Conservation (phyloP, 2,797 vertebrate genomes). For the Crocidura indochinensis region DNA sequence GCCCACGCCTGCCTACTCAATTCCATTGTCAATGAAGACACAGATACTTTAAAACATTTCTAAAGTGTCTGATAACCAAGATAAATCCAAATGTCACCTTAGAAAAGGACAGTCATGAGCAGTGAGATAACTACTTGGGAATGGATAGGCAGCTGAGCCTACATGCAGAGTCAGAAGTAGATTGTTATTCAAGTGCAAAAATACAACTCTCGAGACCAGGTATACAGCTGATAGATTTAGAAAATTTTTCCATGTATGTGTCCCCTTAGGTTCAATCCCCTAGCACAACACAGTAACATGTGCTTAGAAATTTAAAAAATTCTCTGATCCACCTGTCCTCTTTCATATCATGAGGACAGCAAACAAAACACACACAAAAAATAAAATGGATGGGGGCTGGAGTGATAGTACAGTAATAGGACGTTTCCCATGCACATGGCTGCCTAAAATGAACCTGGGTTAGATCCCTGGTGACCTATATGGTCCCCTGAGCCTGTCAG, state of each 20-base stretch:
- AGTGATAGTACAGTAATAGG: no score
- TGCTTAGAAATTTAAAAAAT: background rate
- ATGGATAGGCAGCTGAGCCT: slow-evolving; percentile 17
- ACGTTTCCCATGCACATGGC: no score
- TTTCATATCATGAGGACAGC: slow-evolving; percentile 57
- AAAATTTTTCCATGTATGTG: no score
- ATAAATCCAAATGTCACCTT: slow-evolving; percentile 67
- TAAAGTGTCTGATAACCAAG: slow-evolving; percentile 70
- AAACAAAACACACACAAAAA: slow-evolving; percentile 50
- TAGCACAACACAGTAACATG: no score
- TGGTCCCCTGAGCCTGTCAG: no score
- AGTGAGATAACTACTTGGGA: slow-evolving; percentile 69
- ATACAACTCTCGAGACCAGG: background rate
- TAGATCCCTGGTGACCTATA: no score
- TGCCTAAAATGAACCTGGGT: no score
- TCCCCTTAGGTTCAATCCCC: no score
- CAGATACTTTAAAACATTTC: slow-evolving; percentile 73
- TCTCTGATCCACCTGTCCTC: slow-evolving; percentile 39
- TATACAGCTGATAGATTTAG: no score
- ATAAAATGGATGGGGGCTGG: no score
- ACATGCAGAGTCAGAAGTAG: slow-evolving; percentile 54
- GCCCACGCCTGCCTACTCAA: slow-evolving; percentile 75
- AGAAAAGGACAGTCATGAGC: slow-evolving; percentile 67
- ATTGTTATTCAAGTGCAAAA: slow-evolving; percentile 43
- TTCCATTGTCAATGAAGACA: slow-evolving; percentile 78